Base-by-base conservation (phyloP, 2,113 vertebrate genomes). In the Callipepla squamata region DNA sequence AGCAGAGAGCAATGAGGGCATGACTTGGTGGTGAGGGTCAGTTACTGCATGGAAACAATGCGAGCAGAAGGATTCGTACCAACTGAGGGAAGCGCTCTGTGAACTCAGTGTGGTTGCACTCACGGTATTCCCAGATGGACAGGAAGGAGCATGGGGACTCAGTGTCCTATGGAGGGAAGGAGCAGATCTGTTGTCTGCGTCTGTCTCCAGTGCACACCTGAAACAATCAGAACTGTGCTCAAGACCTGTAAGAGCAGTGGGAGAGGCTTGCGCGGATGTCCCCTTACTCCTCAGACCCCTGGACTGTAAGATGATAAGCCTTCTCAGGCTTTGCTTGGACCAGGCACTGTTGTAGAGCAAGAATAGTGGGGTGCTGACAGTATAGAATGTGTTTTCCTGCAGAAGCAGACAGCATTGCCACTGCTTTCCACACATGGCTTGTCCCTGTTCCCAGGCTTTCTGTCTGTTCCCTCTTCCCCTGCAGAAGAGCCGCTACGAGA, bases 401-500 rank as follows among this genome's bases (percentile, higher is more conserved):
- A 73, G 73, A 1, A 72, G 50, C 42, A 84, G 42, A 6, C 34
- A 44, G 36, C 30, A 48, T 32, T 68, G 58, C 40, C 51, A 51
- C 63, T 73, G 72, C 11, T 34, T 87, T 79, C 63, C 23, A 1
- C 4, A 4, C 55, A 18, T 45, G 28, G 55, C 42, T 30, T 50
- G 47, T 85, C 70, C 73, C 69, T 83, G n/a, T 91, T 87, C 61
- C 61, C 51, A 87, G 62, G 42, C 80, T 91, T 70, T 96, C 85
- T 95, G 47, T 89, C 74, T 91, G 81, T 95, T 45, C 80, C 86
- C 73, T 76, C 69, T 89, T 47, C 86, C 75, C 83, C 87, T 95
- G 95, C 98, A 99, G 99, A 99, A 99, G 96, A 99, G 98, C 51
- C 98, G 99, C 59, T 99, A 99, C 51, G 99, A 99, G 96, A 99